phyloP scores from a whole-genome alignment of 2,113 vertebrate genomes.

The Chelonoidis abingdonii region DNA sequence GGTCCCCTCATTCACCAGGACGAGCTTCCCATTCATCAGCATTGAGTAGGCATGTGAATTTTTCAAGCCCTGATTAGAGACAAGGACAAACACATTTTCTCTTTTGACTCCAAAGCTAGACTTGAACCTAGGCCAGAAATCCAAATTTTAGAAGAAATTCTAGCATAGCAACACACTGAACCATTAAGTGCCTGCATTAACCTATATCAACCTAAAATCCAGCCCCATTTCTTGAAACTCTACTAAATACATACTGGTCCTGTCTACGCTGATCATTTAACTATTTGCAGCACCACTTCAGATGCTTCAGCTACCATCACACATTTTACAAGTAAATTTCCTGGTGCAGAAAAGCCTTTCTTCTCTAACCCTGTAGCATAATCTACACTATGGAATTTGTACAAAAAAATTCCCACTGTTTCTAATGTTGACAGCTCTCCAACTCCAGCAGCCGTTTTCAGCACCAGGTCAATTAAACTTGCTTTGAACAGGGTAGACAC shows the following conservation, averaged over 20 bases:
- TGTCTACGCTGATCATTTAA: not conserved
- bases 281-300: not conserved
- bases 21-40: not conserved
- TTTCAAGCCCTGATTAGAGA: not conserved
- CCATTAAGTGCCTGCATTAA: not conserved
- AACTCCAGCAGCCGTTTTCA: not conserved
- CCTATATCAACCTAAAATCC: not conserved
- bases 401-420: not conserved
- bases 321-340: not conserved
- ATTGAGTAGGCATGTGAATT: accelerated
- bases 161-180: not conserved
- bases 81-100: accelerated
- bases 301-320: not conserved
- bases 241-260: not conserved
- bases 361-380: not conserved
- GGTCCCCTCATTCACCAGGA: not conserved
- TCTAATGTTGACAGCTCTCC: accelerated
- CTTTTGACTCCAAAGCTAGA: not conserved
- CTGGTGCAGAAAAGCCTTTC: accelerated
- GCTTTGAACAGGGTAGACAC: not conserved
- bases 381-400: accelerated
- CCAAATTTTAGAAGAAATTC: not conserved
- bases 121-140: not conserved
- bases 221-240: not conserved
- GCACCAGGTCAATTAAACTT: not conserved